These are phyloP conservation scores for Hephaestus fuliginosus DNA, from an alignment of 2,797 vertebrate genomes.

Conservation along the genomic window DNA sequence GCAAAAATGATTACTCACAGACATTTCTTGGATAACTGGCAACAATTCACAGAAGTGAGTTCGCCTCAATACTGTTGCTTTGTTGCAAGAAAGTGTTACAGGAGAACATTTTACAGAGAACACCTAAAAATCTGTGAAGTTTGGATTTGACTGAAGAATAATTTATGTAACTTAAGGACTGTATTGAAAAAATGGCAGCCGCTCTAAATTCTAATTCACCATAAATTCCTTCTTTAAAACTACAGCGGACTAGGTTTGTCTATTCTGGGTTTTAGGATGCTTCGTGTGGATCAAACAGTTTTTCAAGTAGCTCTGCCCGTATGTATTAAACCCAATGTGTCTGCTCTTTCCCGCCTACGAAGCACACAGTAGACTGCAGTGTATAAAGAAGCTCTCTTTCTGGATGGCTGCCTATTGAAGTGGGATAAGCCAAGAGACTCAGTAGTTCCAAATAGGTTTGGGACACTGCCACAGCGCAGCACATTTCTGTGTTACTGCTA, in stretches of 20 bases:
- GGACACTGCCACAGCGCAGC: slow-evolving; percentile 62
- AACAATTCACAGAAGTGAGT: not conserved
- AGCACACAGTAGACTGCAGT: slow-evolving; percentile 51
- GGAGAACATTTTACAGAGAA: not conserved
- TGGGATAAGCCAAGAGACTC: slow-evolving; percentile 71
- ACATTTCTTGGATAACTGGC: not conserved
- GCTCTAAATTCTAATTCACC: slow-evolving; percentile 10
- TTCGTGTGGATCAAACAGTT: slow-evolving; percentile 21
- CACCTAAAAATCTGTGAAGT: slow-evolving; percentile 15
- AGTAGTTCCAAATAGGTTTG: slow-evolving; percentile 69
- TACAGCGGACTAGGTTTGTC: slow-evolving; percentile 2
- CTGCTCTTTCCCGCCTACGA: slow-evolving; percentile 53
- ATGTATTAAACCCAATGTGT: slow-evolving; percentile 45
- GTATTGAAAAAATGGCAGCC: not conserved
- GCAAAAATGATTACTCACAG: not conserved
- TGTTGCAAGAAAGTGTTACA: slow-evolving; percentile 2
- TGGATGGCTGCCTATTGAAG: slow-evolving; percentile 74
- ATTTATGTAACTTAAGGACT: not conserved
- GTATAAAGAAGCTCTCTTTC: slow-evolving; percentile 55
- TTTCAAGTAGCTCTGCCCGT: slow-evolving; percentile 39
- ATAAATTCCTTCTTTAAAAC: slow-evolving; percentile 16
- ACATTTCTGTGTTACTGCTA: slow-evolving; percentile 58
- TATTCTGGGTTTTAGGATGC: slow-evolving; percentile 36
- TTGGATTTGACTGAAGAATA: not conserved
- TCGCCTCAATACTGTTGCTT: not conserved